Base-by-base conservation (phyloP, 2,113 vertebrate species). In the Myotis yumanensis region DNA sequence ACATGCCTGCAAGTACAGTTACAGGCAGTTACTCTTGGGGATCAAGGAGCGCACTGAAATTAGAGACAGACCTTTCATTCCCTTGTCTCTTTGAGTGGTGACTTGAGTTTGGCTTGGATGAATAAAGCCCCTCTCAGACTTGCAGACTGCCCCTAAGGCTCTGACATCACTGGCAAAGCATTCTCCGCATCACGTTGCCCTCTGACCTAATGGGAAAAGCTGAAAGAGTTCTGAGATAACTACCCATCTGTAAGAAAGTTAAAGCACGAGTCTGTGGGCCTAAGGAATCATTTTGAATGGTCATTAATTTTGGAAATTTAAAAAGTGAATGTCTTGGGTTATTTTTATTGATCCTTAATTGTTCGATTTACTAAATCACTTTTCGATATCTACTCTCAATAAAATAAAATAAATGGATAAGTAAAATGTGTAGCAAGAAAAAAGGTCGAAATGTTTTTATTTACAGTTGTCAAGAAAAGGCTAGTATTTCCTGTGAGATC, bases 71-170 rank as follows among this genome's bases (percentile, higher is more conserved):
- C 14, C 11, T 71, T 92, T 25, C 79, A 71, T 73, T 94, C 43
- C 69, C 23, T 71, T 68, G 57, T 89, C 84, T 94, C 59, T 32
- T 69, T 59, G 73, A 93, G 62, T 64, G 46, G 28, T 22, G 51
- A 64, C 57, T 89, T 64, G 79, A 69, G 64, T 64, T 66, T 85
- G 82, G 75, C 59, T 62, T 35, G 52, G 37, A 82, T 91, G 90
- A 97, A 97, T 94, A 73, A 72, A 90, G 73, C 7, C 86, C 40
- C 73, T 84, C 86, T 94, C 71, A 95, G 94, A 91, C 15, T 62
- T 71, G 30, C 40, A 95, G 59, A 73, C 69, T 80, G 20, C 16
- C 92, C 94, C 62, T 3, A 25, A 89, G 95, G 96, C 90, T 71
- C 90, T 94, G 94, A 96, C 86, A 94, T 96, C 91, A 72, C 35